Percentiles rank a stretch among this genome's conserved stretches.
Evolutionary conservation across 2,797 vertebrate species (phyloP).

Genomic region (Coreius guichenoti): DNA sequence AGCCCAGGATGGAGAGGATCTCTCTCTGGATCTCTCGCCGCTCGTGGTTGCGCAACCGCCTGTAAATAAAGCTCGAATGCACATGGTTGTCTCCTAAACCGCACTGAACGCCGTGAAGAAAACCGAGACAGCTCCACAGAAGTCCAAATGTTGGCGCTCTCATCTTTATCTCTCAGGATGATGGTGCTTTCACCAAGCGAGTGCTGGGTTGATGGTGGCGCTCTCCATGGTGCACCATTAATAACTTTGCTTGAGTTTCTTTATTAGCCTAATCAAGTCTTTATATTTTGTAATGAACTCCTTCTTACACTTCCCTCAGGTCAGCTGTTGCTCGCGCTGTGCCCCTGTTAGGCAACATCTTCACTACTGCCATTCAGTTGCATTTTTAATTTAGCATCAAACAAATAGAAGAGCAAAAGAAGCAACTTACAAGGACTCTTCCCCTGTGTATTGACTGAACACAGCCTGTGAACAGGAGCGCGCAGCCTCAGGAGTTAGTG

Average conservation of each 20-base stretch:
- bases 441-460: background rate
- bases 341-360: background rate
- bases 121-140: slow-evolving; percentile 89
- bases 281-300: background rate
- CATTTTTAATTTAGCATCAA: background rate
- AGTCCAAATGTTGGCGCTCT: slow-evolving; percentile 83
- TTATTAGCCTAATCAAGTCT: background rate
- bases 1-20: slow-evolving; percentile 98
- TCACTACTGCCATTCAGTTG: background rate
- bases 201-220: slow-evolving; percentile 42
- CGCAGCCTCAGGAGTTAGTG: slow-evolving; percentile 14
- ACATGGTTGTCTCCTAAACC: slow-evolving; percentile 94
- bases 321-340: slow-evolving; percentile 25
- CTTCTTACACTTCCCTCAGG: slow-evolving; percentile 30
- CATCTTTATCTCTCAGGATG: slow-evolving; percentile 72
- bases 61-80: slow-evolving; percentile 99
- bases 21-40: slow-evolving; percentile 98
- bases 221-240: slow-evolving; percentile 47
- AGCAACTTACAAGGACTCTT: slow-evolving; percentile 4
- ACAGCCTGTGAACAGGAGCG: background rate
- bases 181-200: slow-evolving; percentile 60
- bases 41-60: slow-evolving; percentile 96
- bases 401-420: background rate
- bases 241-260: background rate
- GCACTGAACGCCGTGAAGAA: slow-evolving; percentile 86